Conservation (phyloP, 2,113 vertebrate genomes). For the Calidris pygmaea region DNA sequence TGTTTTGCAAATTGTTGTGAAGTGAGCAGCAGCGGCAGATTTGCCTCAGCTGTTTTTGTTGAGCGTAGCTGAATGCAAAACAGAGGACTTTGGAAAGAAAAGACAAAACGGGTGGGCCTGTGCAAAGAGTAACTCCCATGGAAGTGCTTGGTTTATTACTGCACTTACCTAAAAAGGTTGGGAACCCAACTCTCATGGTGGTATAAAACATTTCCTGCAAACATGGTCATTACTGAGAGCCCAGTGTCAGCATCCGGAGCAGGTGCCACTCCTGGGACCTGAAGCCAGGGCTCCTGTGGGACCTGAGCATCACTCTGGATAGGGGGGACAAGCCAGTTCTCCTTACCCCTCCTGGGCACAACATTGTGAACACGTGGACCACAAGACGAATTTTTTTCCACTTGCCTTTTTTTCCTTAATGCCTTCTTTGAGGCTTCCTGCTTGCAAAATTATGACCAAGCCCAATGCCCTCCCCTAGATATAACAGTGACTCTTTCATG, state of each 20-base stretch:
- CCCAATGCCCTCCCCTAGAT: not conserved
- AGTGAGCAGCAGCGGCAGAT: constrained; percentile 45
- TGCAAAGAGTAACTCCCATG: not conserved
- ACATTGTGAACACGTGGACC: accelerated
- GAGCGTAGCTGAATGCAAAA: not conserved
- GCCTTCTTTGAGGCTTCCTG: not conserved
- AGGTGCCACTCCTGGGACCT: not conserved
- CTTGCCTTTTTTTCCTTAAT: not conserved
- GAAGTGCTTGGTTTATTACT: not conserved
- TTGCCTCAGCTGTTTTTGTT: constrained; percentile 18
- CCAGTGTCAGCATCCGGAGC: not conserved
- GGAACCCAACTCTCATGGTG: not conserved
- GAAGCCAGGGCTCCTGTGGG: not conserved
- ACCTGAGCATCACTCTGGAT: not conserved
- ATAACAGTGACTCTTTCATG: not conserved
- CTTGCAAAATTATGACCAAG: not conserved
- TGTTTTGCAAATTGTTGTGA: constrained; percentile 17
- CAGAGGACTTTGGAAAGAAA: not conserved
- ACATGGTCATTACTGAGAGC: not conserved
- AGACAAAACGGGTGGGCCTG: not conserved
- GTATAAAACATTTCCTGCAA: not conserved
- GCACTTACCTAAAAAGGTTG: not conserved
- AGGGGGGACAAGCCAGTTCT: not conserved
- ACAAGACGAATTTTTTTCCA: not conserved
- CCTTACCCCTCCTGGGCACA: not conserved